Base-by-base conservation (phyloP, 2,113 vertebrate species). In the Clarias magur region DNA sequence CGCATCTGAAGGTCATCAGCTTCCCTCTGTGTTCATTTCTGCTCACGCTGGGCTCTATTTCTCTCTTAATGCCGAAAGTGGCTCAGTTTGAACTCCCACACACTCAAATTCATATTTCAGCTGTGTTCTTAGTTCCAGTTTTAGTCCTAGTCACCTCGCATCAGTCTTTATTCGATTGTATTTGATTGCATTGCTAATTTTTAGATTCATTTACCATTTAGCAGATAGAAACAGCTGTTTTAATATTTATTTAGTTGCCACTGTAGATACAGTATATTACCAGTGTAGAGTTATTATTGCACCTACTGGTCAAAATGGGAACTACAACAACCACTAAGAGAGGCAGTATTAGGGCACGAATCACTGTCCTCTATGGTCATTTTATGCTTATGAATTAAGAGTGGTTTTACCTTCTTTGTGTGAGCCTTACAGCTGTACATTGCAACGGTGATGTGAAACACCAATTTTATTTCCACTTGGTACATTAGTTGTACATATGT, bases 1-100 rank as follows among this genome's bases (percentile, higher is more conserved):
- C 57, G 85, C 90, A 88, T 92, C 91, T 91, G 92, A 93, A 94
- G 95, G 93, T 93, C 92, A 92, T 93, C 89, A 89, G 88, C 91
- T 90, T 90, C 93, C 92, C 91, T 89, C 91, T 91, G 92, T 89
- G 91, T 91, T 93, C 92, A 89, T 89, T 91, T 91, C 80, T 87
- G 87, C 82, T 90, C 91, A 90, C 23, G 84, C 88, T 84, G 83
- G 86, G 90, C 38, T 63, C 67, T 79, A 63, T 67, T 85, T 27
- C 48, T 23, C 54, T 86, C 73, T 54, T 83, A 53, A 76, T 34
- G 57, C 79, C 54, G 63, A 34, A 86, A 38, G 70, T 25, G 48
- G 70, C 78, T 88, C 75, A 48, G 83, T 62, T 78, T 73, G 30
- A 88, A 68, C 83, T 75, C 60, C 68, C 65, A 84, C 83, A 78